Base-by-base conservation (phyloP, 2,113 vertebrate genomes). In the Oreocharis arfaki region DNA sequence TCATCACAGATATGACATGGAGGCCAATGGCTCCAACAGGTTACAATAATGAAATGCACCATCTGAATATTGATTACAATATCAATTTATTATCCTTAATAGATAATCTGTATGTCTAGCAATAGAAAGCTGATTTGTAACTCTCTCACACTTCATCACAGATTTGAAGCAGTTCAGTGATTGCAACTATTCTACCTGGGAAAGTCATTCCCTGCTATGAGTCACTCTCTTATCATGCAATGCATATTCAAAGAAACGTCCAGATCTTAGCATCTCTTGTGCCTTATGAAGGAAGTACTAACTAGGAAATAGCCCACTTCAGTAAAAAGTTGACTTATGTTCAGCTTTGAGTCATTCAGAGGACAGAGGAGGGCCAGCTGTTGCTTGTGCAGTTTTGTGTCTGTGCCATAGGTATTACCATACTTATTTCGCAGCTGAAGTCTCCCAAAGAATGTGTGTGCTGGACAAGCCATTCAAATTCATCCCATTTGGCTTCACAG, bases 121-220 rank as follows among this genome's bases (percentile, higher is more conserved):
- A 65, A 32, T 10, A 46, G 49, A 93, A 85, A 67, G 30, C n/a
- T 91, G 22, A 83, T 89, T 39, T 80, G 46, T 82, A 79, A 37
- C 11, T 88, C 49, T 46, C 18, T 7, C 41, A 42, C 16, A 28
- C 26, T 37, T 82, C n/a, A 49, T 65, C 46, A n/a, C 32, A 59
- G 50, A 50, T 69, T 49, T 61, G 28, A 76, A 93, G 82, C 4
- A 7, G 44, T 56, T 87, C 53, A 35, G 18, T 63, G 37, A 28
- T 13, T 81, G 10, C 49, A 77, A 52, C 42, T 60, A 4, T 87
- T 60, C 20, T 57, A 44, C 53, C 41, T 41, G n/a, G 42, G 28
- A 37, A 47, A 73, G 41, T 42, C 44, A 76, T 81, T 35, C 24
- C 7, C 20, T 78, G 16, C 30, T 71, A 4, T 60, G 78, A 73